Conservation (phyloP, 2,797 vertebrate genomes). For the Salmo trutta region DNA sequence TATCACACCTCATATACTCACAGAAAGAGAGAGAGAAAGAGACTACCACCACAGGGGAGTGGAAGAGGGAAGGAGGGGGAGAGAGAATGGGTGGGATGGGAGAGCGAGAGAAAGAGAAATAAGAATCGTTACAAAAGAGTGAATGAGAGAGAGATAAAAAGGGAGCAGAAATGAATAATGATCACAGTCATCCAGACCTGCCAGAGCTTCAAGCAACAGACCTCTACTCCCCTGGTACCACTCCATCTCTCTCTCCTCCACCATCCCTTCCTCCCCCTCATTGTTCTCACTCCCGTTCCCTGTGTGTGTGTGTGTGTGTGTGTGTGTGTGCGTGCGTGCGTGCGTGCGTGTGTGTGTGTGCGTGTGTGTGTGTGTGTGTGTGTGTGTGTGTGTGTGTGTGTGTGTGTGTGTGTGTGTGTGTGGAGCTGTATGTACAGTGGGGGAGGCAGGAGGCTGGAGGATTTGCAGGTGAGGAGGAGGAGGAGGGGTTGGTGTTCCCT, state of each 20-base stretch:
- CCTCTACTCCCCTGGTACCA: conserved; percentile 2
- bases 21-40: conserved; percentile 26
- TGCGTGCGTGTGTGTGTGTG: background rate
- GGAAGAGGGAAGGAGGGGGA: background rate
- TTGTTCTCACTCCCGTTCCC: background rate
- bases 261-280: background rate
- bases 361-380: conserved; percentile 8
- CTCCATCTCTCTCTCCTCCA: conserved; percentile 1
- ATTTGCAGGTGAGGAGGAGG: background rate
- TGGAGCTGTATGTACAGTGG: conserved; percentile 20
- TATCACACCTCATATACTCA: conserved; percentile 80
- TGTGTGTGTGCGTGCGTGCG: background rate
- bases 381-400: too few species aligned
- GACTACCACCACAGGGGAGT: background rate
- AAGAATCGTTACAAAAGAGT: background rate
- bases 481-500: background rate
- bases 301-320: background rate
- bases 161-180: background rate
- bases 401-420: background rate
- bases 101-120: background rate
- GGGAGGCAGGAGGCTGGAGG: conserved; percentile 1
- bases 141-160: conserved; percentile 15
- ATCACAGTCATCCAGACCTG: conserved; percentile 23
- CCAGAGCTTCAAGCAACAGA: conserved; percentile 2
- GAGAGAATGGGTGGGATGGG: background rate